Conservation (phyloP, 2,113 vertebrate genomes). For the Tychaedon coryphoeus region DNA sequence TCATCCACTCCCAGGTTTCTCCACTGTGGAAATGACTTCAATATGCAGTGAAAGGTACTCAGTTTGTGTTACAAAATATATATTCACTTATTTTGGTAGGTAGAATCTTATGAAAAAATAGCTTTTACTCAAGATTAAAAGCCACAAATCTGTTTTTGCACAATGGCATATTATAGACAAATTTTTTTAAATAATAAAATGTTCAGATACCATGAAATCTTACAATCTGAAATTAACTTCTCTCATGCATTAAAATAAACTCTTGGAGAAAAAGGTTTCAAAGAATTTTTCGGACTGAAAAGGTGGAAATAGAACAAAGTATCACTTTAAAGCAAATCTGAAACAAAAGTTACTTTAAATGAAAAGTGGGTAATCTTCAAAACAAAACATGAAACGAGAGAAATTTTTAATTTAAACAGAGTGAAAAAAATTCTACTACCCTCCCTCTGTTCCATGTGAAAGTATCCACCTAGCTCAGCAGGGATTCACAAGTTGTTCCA, state of each 20-base stretch:
- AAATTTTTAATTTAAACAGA: background rate
- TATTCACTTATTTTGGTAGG: background rate
- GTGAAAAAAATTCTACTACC: background rate
- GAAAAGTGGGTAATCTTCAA: background rate
- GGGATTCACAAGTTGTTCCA: background rate
- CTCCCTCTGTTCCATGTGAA: background rate
- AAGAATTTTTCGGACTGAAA: background rate
- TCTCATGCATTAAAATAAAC: background rate
- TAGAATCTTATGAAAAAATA: background rate
- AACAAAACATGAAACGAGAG: background rate
- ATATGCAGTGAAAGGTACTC: background rate
- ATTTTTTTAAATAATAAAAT: background rate
- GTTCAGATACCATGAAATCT: background rate
- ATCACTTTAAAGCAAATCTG: background rate
- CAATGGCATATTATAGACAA: background rate
- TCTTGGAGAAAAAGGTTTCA: background rate
- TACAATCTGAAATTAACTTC: background rate
- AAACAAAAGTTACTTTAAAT: background rate
- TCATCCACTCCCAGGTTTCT: background rate
- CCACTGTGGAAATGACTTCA: background rate
- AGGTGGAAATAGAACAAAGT: background rate
- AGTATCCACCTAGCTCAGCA: background rate
- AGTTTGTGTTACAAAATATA: background rate
- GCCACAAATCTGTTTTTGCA: background rate
- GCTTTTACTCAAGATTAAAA: background rate